Conservation (phyloP, 2,113 vertebrate genomes). For the Machaerirhynchus nigripectus region DNA sequence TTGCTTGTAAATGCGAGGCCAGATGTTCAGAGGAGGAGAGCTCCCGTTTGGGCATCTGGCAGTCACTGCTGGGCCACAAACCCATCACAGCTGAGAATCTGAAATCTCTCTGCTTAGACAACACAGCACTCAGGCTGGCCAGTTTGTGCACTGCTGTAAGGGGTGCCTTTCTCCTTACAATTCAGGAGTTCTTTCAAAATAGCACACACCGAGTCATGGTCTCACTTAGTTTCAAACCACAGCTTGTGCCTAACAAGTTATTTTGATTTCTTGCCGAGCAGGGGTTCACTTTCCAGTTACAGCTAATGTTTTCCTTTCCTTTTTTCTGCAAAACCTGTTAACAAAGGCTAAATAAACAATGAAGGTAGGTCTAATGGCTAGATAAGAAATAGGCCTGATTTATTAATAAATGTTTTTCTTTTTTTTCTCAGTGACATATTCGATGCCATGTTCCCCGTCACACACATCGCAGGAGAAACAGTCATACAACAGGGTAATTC, state of each 20-base stretch:
- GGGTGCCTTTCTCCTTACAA: background rate
- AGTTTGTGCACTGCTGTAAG: background rate
- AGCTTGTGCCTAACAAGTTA: background rate
- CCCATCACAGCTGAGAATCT: background rate
- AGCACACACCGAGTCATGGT: background rate
- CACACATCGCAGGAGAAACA: slow-evolving; percentile 93
- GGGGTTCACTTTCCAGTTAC: background rate
- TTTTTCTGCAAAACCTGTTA: background rate
- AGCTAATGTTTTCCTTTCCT: background rate
- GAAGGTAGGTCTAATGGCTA: background rate
- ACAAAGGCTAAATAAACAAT: background rate
- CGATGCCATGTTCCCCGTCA: slow-evolving; percentile 97
- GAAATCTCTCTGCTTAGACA: background rate
- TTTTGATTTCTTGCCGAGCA: background rate
- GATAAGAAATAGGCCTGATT: background rate
- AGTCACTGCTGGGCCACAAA: slow-evolving; percentile 3
- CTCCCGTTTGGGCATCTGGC: slow-evolving; percentile 23
- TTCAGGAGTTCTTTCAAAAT: background rate
- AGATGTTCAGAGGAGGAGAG: slow-evolving; percentile 37
- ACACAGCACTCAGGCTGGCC: background rate
- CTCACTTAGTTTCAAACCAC: background rate
- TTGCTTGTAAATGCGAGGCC: background rate
- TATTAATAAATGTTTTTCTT: background rate
- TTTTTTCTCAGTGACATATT: slow-evolving; percentile 91
- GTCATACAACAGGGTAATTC: slow-evolving; percentile 93